A percentile compares a stretch with the other conserved stretches of the same genome.
Evolutionary conservation across 2,113 vertebrate species (phyloP).

Genomic region (Pipa parva): DNA sequence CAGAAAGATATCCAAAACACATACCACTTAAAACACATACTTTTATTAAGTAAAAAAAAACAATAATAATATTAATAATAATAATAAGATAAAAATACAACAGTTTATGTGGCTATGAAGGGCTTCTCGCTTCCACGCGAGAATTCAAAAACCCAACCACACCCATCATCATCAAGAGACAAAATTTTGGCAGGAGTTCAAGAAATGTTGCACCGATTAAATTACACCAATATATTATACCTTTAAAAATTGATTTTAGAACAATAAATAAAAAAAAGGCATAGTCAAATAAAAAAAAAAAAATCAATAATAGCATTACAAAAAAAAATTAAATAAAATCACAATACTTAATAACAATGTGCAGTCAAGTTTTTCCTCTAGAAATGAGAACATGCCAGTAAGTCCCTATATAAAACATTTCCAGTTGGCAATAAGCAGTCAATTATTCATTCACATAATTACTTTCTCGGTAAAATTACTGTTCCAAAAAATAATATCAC

Average conservation of each 20-base stretch:
- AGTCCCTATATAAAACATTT: slow-evolving; percentile 86
- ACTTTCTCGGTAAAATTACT: slow-evolving; percentile 14
- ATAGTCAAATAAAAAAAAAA: slow-evolving; percentile 84
- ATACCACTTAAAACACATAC: neutral
- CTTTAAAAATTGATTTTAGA: slow-evolving; percentile 92
- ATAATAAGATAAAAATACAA: slow-evolving; percentile 72
- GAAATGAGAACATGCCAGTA: slow-evolving; percentile 76
- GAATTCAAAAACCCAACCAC: slow-evolving; percentile 59
- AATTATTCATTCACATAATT: slow-evolving; percentile 66
- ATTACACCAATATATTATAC: slow-evolving; percentile 84
- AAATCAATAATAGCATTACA: slow-evolving; percentile 71
- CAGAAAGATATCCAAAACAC: too few species aligned
- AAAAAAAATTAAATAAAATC: slow-evolving; percentile 80
- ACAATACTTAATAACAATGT: slow-evolving; percentile 90
- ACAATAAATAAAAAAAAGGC: slow-evolving; percentile 90
- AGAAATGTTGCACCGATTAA: slow-evolving; percentile 74
- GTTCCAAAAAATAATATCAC: slow-evolving; percentile 59
- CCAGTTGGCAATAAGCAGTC: slow-evolving; percentile 89
- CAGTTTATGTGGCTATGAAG: slow-evolving; percentile 68
- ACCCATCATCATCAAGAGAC: slow-evolving; percentile 57
- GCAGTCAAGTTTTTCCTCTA: slow-evolving; percentile 91
- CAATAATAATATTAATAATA: too few species aligned
- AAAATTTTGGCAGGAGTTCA: slow-evolving; percentile 65
- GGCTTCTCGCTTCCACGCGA: slow-evolving; percentile 53
- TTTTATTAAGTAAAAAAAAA: slow-evolving; percentile 58